Evolutionary conservation across 2,797 vertebrate genomes (phyloP), one percentile per base, ranked within the genome.

Genomic region (Sciurus vulgaris): DNA sequence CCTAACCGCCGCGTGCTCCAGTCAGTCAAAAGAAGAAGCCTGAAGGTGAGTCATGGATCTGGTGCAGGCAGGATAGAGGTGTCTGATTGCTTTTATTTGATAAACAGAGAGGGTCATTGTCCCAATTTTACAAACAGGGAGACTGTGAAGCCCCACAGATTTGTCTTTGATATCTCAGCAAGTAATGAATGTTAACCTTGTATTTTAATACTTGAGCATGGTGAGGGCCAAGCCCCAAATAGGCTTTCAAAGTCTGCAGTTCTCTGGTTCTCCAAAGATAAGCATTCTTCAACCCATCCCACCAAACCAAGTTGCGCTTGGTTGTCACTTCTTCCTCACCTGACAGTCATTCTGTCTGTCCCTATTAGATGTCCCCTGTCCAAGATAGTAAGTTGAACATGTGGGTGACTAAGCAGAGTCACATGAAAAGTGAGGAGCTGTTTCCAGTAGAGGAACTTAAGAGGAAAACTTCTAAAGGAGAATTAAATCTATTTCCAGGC

Each of bases 1-100:
- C 99, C 99, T 9, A 99, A 99, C 97, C 99, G 99, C 59, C 99
- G 99, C 85, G 98, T 98, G 97, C 97, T 98, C 96, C 99, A 99
- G 88, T 98, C 99, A 59, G 98, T 98, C 97, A 99, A 98, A 98
- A 99, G 98, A 98, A 99, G 98, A 98, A 99, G 98, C 81, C 98
- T 99, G 93, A 99, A 99, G 99, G 99, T 99, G 98, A 51, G 88
- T 82, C 41, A 67, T 49, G 8, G 59, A 3, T 86, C 38, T 18
- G 1, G 1, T 26, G 47, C 65, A 69, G 86, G 77, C 72, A 77
- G 4, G 65, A 56, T 83, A 51, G 54, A 17, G 0, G 0, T 8
- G 33, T 93, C 77, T 63, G 1, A 0, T 1, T 79, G 1, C 30
- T 69, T 88, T 47, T 7, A 5, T 82, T 83, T 85, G 44, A 61